Base-by-base conservation (phyloP, 2,113 vertebrate species). In the Megaceryle torquata region DNA sequence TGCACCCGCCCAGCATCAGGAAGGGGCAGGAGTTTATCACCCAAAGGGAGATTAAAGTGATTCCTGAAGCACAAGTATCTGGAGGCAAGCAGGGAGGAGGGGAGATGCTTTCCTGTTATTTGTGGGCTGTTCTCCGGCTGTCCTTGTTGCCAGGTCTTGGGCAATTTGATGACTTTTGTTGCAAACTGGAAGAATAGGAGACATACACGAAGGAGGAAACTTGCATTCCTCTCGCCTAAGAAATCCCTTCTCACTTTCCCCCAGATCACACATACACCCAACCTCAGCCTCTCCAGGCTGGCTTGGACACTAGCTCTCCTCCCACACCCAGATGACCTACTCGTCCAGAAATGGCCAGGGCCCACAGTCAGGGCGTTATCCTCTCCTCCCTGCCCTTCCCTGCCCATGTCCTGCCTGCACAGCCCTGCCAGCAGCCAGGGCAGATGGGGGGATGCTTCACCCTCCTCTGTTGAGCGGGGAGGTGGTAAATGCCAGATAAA, bases 211-310 rank as follows among this genome's bases (percentile, higher is more conserved):
- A 97, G 94, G 69, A 96, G 91, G 95, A 95, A 95, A 96, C 82
- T 95, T n/a, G 7, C 97, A 98, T 98, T 98, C 97, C 96, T 97
- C 84, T 89, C 61, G 95, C 78, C 91, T 96, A 97, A 97, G 94
- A 97, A 95, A 96, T 95, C 94, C 84, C 88, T 94, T 97, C 96
- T 97, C 94, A 94, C 95, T 97, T 96, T 97, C 96, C 94, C 97
- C 97, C 97, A 96, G 89, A 95, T 97, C 89, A 20, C 95, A 96
- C 94, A 96, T 89, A 94, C 96, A 97, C 97, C 96, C 97, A 96
- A 93, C 86, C 91, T 92, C 96, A 67, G 95, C 91, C 97, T 95
- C 97, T 96, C 69, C 20, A 57, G 97, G 93, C 54, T 61, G n/a
- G 57, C 82, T 97, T 88, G 95, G 96, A 97, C 97, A 96, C 84